phyloP scores from a whole-genome alignment of 2,888 invertebrate genomes.

The Imbricaverruca yamaguchii region DNA sequence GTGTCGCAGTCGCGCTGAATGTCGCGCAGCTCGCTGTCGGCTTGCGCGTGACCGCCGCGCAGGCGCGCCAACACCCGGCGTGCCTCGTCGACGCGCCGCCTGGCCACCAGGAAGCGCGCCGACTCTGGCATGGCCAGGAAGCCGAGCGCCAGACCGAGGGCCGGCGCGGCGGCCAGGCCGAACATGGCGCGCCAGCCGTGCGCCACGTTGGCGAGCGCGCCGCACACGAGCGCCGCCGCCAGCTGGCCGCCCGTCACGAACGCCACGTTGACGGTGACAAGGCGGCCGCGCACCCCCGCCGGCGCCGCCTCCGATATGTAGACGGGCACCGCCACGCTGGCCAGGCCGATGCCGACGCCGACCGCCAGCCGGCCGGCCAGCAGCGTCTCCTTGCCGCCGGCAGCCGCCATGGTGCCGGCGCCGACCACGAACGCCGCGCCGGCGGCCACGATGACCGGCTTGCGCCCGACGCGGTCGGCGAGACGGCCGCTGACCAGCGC shows the following conservation, averaged over 20 bases:
- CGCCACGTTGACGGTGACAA: constrained; percentile 47
- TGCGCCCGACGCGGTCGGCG: constrained; percentile 46
- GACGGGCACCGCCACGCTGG: constrained; percentile 51
- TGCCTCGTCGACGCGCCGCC: constrained; percentile 32
- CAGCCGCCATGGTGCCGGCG: constrained; percentile 44
- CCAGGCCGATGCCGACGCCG: constrained; percentile 47
- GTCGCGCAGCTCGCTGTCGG: not conserved
- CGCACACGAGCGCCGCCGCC: constrained; percentile 44
- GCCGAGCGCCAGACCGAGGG: constrained; percentile 46
- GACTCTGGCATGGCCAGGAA: constrained; percentile 51
- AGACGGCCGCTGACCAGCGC: constrained; percentile 43
- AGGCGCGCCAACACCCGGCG: constrained; percentile 22
- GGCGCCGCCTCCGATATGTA: constrained; percentile 51
- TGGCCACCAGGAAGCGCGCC: constrained; percentile 45
- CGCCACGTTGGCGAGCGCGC: constrained; percentile 43
- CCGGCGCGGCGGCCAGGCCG: constrained; percentile 41
- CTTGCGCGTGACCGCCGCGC: not conserved
- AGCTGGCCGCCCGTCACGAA: constrained; percentile 51
- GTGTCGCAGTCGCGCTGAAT: not conserved
- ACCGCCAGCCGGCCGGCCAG: constrained; percentile 44
- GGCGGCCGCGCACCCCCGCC: constrained; percentile 44
- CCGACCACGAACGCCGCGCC: constrained; percentile 47
- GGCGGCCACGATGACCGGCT: constrained; percentile 45
- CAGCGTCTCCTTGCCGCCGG: constrained; percentile 40
- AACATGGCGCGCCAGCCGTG: constrained; percentile 49